These are phyloP conservation scores for Bedellia somnulentella DNA, from an alignment of 2,888 invertebrate species.

Conservation along the genomic window DNA sequence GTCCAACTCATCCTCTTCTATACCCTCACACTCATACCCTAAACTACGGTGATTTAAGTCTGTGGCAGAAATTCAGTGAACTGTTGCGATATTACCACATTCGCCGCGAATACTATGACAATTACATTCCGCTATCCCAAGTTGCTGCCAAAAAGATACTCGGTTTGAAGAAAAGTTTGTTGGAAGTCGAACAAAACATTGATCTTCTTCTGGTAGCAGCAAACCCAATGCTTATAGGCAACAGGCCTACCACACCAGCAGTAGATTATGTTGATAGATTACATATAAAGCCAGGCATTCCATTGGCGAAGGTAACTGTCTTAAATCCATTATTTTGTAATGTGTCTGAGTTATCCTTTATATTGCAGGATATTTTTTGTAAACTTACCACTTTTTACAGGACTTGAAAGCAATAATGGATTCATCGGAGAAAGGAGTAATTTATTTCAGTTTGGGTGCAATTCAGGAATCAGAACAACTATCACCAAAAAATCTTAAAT, in stretches of 20 bases:
- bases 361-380: not conserved
- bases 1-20: conserved; percentile 48
- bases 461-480: conserved; percentile 43
- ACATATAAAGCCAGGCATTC: conserved; percentile 33
- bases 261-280: conserved; percentile 36
- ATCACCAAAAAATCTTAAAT: conserved; percentile 28
- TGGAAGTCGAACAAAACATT: conserved; percentile 39
- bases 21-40: conserved; percentile 52
- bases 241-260: conserved; percentile 37
- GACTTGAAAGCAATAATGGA: conserved; percentile 30
- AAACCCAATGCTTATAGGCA: conserved; percentile 35
- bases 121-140: conserved; percentile 32
- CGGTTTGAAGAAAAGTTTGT: conserved; percentile 27
- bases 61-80: conserved; percentile 35
- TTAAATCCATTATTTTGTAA: not conserved
- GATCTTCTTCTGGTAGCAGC: conserved; percentile 40
- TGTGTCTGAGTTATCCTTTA: no score
- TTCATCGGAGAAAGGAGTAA: conserved; percentile 36
- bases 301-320: conserved; percentile 25
- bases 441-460: conserved; percentile 56
- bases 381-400: conserved; percentile 19
- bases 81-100: conserved; percentile 28
- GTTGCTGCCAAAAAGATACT: conserved; percentile 36
- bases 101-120: conserved; percentile 33
- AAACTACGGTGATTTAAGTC: conserved; percentile 32